Conservation (phyloP, 2,888 invertebrate species). For the Chrysotoxum bicinctum region DNA sequence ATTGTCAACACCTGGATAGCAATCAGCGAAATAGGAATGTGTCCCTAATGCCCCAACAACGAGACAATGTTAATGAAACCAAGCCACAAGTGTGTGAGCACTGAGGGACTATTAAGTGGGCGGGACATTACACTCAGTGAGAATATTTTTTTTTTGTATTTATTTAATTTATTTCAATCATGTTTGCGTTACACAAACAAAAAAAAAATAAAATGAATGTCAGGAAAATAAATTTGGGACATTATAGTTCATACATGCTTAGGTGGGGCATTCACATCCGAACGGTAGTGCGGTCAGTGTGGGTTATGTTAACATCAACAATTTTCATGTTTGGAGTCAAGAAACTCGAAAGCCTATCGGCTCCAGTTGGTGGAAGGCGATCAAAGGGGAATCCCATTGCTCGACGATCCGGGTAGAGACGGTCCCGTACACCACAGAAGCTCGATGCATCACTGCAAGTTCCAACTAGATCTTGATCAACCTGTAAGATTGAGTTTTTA, state of each 20-base stretch:
- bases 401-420: slow-evolving; percentile 88
- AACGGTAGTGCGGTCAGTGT: slow-evolving; percentile 82
- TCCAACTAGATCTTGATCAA: slow-evolving; percentile 76
- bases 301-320: slow-evolving; percentile 83
- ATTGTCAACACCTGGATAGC: slow-evolving; percentile 44
- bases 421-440: slow-evolving; percentile 89
- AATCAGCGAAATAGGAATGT: slow-evolving; percentile 31
- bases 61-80: slow-evolving; percentile 22
- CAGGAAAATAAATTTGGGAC: background rate
- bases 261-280: slow-evolving; percentile 33
- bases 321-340: slow-evolving; percentile 87
- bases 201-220: background rate
- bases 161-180: slow-evolving; percentile 62
- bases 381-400: slow-evolving; percentile 93
- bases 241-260: background rate
- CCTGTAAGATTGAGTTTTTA: slow-evolving; percentile 77
- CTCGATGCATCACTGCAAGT: slow-evolving; percentile 87
- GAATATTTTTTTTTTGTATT: slow-evolving; percentile 28
- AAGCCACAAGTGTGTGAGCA: slow-evolving; percentile 31
- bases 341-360: slow-evolving; percentile 84
- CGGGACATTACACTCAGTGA: background rate
- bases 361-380: slow-evolving; percentile 84
- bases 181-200: slow-evolving; percentile 33
- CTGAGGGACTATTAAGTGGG: slow-evolving; percentile 13
- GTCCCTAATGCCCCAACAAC: slow-evolving; percentile 13